A percentile compares a stretch with the other conserved stretches of the same genome.
These are phyloP conservation scores for Cuculus canorus DNA, from an alignment of 2,797 vertebrate genomes.

Conservation along the genomic window DNA sequence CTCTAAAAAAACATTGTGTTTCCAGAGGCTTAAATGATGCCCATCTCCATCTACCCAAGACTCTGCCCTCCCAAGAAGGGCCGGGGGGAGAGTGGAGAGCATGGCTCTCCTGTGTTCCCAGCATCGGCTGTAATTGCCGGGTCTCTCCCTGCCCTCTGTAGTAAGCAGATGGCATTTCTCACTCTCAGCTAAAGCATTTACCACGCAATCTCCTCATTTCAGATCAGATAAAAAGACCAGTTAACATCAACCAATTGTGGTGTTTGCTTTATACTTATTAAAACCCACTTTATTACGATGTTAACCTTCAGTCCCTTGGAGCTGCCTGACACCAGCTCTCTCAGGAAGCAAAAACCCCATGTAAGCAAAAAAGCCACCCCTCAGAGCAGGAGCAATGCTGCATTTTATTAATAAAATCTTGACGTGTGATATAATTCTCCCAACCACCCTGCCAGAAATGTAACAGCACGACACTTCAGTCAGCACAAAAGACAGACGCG, in stretches of 20 bases:
- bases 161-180: neutral
- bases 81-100: accelerated
- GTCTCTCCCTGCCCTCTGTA: neutral
- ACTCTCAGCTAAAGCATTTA: neutral
- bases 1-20: neutral
- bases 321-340: neutral
- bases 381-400: neutral
- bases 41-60: neutral
- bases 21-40: neutral
- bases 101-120: neutral
- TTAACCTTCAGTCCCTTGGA: neutral
- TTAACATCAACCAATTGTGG: neutral
- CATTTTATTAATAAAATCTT: neutral
- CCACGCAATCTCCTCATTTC: neutral
- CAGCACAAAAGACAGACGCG: neutral
- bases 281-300: neutral
- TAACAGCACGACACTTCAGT: neutral
- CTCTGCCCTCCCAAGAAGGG: neutral
- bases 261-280: neutral
- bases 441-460: neutral
- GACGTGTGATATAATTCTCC: accelerated
- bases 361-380: neutral
- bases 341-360: neutral
- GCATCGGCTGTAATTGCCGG: neutral
- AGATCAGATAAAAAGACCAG: neutral